These are phyloP conservation scores for Caerostris extrusa DNA, from an alignment of 1,140 invertebrate species.

Conservation along the genomic window DNA sequence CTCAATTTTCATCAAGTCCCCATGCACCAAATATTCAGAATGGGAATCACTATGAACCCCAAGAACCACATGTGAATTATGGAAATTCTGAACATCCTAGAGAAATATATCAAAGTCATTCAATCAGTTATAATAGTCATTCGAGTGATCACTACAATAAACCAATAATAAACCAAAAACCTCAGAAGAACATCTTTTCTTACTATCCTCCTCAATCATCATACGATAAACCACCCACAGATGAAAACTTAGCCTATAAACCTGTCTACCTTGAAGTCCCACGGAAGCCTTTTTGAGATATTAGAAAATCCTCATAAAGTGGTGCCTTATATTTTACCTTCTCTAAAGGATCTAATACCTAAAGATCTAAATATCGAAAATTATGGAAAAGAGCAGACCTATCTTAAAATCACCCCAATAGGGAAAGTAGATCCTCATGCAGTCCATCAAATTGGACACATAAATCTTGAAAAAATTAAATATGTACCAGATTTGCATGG, in stretches of 20 bases:
- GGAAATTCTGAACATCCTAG: neutral
- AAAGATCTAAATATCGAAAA: constrained; percentile 40
- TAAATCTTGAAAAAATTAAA: constrained; percentile 23
- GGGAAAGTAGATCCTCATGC: constrained; percentile 29
- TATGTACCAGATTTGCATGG: neutral
- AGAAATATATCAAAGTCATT: neutral
- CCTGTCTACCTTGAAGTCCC: constrained; percentile 67
- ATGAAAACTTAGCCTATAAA: constrained; percentile 46
- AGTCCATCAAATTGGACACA: constrained; percentile 38
- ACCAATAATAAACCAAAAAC: neutral
- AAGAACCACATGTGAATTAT: neutral
- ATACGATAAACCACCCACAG: constrained; percentile 11
- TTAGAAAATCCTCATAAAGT: constrained; percentile 59
- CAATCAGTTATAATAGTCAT: neutral
- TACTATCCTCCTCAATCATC: constrained; percentile 61
- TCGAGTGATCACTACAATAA: neutral
- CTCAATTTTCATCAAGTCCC: neutral
- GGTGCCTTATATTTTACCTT: constrained; percentile 60
- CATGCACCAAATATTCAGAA: neutral
- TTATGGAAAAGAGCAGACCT: constrained; percentile 32
- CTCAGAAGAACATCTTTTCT: constrained; percentile 33
- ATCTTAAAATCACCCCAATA: constrained; percentile 46
- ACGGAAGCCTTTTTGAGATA: constrained; percentile 60
- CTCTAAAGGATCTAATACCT: neutral
- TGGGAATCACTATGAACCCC: neutral